Evolutionary conservation across 2,888 invertebrate species (phyloP).

Genomic region (Psococerastis gibbosa): DNA sequence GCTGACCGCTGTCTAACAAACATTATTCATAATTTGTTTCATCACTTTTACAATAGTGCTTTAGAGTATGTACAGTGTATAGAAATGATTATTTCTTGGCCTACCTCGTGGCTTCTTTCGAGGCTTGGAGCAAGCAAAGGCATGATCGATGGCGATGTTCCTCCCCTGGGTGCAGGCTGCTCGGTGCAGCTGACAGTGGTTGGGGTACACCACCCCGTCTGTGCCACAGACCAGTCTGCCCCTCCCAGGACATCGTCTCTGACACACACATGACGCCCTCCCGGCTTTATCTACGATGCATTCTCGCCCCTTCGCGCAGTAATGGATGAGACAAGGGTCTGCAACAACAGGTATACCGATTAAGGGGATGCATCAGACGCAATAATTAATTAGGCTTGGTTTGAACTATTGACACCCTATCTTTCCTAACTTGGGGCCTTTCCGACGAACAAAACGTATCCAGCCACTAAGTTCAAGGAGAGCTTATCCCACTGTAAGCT

Average conservation of each 20-base stretch:
- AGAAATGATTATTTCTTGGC: background rate
- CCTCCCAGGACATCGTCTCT: slow-evolving; percentile 33
- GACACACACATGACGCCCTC: slow-evolving; percentile 40
- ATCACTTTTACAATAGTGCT: too few species aligned
- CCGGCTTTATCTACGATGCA: slow-evolving; percentile 32
- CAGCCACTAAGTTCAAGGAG: too few species aligned
- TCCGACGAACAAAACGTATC: too few species aligned
- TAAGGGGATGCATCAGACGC: too few species aligned
- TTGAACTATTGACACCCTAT: too few species aligned
- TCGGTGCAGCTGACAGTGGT: slow-evolving; percentile 46
- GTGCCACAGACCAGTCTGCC: slow-evolving; percentile 42
- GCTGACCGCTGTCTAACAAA: too few species aligned
- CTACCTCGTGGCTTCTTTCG: slow-evolving; percentile 20
- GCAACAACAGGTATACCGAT: too few species aligned
- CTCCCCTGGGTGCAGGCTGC: slow-evolving; percentile 36
- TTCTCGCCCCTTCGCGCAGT: slow-evolving; percentile 44
- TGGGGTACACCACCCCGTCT: slow-evolving; percentile 43
- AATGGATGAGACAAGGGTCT: slow-evolving; percentile 44
- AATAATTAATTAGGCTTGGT: too few species aligned
- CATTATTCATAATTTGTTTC: too few species aligned
- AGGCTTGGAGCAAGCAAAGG: slow-evolving; percentile 30
- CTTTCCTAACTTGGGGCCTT: too few species aligned
- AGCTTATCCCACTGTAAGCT: too few species aligned
- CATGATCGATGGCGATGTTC: slow-evolving; percentile 34
- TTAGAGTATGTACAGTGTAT: too few species aligned